Evolutionary conservation across 2,113 vertebrate genomes (phyloP).

Genomic region (Turnix velox): DNA sequence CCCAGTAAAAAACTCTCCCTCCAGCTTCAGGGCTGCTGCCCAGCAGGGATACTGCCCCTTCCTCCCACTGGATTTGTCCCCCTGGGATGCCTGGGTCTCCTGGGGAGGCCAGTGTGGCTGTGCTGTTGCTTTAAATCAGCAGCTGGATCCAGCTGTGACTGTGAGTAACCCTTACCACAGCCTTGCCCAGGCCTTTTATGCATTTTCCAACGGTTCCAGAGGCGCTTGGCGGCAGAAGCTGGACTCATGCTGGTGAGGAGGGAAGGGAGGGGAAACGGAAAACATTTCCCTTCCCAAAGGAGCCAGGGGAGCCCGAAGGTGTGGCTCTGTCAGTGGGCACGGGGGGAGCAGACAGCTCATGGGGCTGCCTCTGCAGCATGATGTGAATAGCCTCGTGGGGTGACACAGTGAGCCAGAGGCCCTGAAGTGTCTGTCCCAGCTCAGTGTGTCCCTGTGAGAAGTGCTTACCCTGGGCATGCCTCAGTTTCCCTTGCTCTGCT

Average conservation of each 20-base stretch:
- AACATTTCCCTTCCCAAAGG: conserved; percentile 21
- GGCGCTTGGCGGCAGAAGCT: conserved; percentile 48
- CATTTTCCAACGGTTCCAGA: conserved; percentile 51
- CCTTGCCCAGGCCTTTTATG: conserved; percentile 40
- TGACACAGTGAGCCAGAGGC: background rate
- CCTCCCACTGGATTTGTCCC: background rate
- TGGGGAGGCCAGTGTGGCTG: background rate
- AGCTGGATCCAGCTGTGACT: conserved; percentile 56
- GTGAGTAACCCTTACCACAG: conserved; percentile 1
- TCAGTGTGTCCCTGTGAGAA: fast-evolving
- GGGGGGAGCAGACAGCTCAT: background rate
- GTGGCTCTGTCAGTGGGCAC: fast-evolving
- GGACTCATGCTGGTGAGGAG: background rate
- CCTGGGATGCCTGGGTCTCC: background rate
- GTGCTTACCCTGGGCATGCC: background rate
- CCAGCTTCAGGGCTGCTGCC: background rate
- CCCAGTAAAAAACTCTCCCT: fast-evolving
- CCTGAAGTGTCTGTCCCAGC: background rate
- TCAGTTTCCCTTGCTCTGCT: background rate
- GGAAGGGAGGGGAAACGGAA: conserved; percentile 20
- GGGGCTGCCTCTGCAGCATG: fast-evolving
- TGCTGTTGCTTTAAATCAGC: conserved; percentile 54
- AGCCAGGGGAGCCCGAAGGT: background rate
- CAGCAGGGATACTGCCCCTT: background rate
- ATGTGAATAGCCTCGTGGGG: background rate